Evolutionary conservation across 2,797 vertebrate genomes (phyloP), one percentile per base, ranked within the genome.

Genomic region (Thripadectes ignobilis): DNA sequence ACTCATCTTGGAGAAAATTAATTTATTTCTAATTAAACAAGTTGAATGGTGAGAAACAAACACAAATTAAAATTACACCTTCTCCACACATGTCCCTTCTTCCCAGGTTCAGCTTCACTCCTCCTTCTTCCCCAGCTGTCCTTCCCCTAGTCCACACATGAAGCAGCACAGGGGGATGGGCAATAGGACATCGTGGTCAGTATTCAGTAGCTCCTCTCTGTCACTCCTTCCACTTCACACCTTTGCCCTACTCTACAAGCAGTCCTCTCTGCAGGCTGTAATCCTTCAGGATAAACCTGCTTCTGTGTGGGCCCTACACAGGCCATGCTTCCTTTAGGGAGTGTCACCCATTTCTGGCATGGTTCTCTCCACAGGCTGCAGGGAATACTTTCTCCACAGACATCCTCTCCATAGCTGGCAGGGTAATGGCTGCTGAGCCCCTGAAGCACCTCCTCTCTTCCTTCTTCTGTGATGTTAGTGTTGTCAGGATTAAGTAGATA

Each of bases 91-190:
- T 2, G 52, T 0, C 3, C 2, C 1, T 7, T 85, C 59, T 74
- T 20, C 19, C 18, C 26, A 69, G 27, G 26, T 26, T 76, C 34
- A 52, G 2, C 15, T 57, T 93, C 20, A 26, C 8, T 69, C 32
- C 8, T 69, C 32, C 29, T 73, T 45, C 52, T 41, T 73, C 86
- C 36, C 36, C 43, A 49, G 0, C 3, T 54, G 3, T 57, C 5
- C 32, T 45, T 79, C 32, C 46, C 58, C 46, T 46, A 51, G 11
- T 18, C 17, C 21, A 26, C 24, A 51, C 2, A 7, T 10, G 18
- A 41, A 38, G 30, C 15, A 58, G 46, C 1, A 2, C 10, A 78
- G 13, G 0, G 5, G 6, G 5, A 29, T 16, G 24, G 12, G 23
- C 9, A 68, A 18, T 7, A 30, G 13, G 10, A 20, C 1, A 3